Base-by-base conservation (phyloP, 2,113 vertebrate species). In the Thunnus maccoyii region DNA sequence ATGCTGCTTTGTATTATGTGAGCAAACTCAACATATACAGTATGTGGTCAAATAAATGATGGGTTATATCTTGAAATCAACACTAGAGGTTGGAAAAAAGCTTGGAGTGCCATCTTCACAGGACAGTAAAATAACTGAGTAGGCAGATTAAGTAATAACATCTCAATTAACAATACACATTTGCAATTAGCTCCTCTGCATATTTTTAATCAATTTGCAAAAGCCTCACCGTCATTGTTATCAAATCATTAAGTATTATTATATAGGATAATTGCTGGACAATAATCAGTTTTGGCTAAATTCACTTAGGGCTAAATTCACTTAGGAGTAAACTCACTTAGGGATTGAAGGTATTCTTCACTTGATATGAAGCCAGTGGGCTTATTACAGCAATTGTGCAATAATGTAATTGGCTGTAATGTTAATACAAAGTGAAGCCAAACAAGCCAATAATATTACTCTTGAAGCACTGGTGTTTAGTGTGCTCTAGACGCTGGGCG, bases 341-440 rank as follows among this genome's bases (percentile, higher is more conserved):
- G 20, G 4, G 0, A 25, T 60, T 64, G 16, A 63, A 58, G 9
- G 20, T 56, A 69, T 58, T 32, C 47, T 61, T 25, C 27, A 60
- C 41, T 25, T 36, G 17, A 7, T 41, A 54, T 66, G 47, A 75
- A 66, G 16, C 56, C 25, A 66, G 16, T 41, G 20, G 57, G 16
- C 27, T 12, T 50, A 41, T 30, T 57, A 69, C 36, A 68, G 57
- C 8, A 51, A 22, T 69, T 69, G 30, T 64, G 36, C 47, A 70
- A 47, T 84, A 61, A 55, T 65, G 46, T 20, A 61, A 80, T 22
- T 47, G 67, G 18, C 48, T 63, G 7, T 48, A 65, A 57, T 56
- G 10, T 41, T 60, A 61, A 56, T n/a, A 58, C 22, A 76, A 47
- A 36, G 9, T 68, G 15, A 51, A 27, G 22, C 50, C 10, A 18